Conservation (phyloP, 2,113 vertebrate species). For the Ctenomys sociabilis region DNA sequence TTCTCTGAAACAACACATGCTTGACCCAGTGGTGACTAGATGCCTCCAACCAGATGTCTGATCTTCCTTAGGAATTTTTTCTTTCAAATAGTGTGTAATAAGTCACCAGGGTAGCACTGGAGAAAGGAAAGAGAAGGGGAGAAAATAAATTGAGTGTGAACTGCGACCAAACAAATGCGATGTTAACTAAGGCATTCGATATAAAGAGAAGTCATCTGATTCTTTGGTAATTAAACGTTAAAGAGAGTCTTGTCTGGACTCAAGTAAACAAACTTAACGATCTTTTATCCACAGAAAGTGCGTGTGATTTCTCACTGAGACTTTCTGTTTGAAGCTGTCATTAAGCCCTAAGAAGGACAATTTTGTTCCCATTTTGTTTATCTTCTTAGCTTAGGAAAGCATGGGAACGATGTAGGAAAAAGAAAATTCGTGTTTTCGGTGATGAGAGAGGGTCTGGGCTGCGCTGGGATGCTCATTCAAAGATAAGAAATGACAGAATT, state of each 20-base stretch:
- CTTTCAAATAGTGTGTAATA: slow-evolving; percentile 25
- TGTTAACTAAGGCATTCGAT: slow-evolving; percentile 74
- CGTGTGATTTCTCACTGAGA: slow-evolving; percentile 59
- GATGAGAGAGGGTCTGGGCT: not conserved
- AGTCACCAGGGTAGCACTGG: slow-evolving; percentile 59
- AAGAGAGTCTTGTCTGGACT: slow-evolving; percentile 65
- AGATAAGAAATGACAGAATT: not conserved
- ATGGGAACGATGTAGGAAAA: not conserved
- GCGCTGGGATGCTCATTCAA: not conserved
- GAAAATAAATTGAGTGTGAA: slow-evolving; percentile 79
- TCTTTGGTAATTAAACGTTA: slow-evolving; percentile 81
- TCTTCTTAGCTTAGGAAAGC: slow-evolving; percentile 10
- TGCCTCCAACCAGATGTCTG: slow-evolving; percentile 44
- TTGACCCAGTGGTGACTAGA: slow-evolving; percentile 55
- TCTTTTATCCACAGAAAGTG: slow-evolving; percentile 37
- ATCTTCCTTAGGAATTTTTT: slow-evolving; percentile 65
- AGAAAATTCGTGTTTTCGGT: not conserved
- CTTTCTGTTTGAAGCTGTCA: slow-evolving; percentile 48
- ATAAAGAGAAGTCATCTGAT: slow-evolving; percentile 69
- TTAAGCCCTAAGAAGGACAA: slow-evolving; percentile 38
- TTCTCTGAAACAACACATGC: slow-evolving; percentile 54
- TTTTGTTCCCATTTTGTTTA: slow-evolving; percentile 9
- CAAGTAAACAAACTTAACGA: slow-evolving; percentile 74
- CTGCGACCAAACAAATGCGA: slow-evolving; percentile 63
- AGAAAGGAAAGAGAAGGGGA: slow-evolving; percentile 16